Conservation (phyloP, 2,797 vertebrate genomes). For the Acanthiza pusilla region DNA sequence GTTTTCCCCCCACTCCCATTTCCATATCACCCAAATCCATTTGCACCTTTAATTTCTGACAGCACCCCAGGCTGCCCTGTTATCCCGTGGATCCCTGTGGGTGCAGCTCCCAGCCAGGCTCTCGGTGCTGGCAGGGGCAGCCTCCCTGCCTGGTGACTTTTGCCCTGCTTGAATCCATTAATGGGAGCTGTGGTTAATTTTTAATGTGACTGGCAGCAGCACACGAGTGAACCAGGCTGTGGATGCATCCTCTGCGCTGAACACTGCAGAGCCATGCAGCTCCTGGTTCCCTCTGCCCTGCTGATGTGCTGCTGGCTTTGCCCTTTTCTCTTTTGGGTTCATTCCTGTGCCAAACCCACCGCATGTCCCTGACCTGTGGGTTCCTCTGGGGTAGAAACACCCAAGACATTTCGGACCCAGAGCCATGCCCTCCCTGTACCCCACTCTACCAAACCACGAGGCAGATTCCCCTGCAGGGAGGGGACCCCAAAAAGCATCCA, state of each 20-base stretch:
- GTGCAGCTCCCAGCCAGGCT: accelerated
- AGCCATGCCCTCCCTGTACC: not conserved
- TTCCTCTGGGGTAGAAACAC: not conserved
- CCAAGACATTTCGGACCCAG: accelerated
- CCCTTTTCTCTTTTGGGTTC: not conserved
- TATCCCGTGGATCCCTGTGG: not conserved
- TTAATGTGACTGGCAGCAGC: not conserved
- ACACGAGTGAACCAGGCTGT: not conserved
- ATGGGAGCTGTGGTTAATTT: not conserved
- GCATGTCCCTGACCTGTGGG: accelerated
- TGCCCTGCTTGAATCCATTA: not conserved
- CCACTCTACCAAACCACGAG: accelerated
- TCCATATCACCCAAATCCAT: not conserved
- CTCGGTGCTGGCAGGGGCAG: not conserved
- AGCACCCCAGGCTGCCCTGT: not conserved
- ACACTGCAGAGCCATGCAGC: not conserved
- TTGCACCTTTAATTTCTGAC: not conserved
- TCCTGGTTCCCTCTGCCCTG: not conserved
- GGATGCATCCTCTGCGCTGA: not conserved
- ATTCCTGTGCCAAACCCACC: accelerated
- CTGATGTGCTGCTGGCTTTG: not conserved
- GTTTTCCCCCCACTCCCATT: not conserved
- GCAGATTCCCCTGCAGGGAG: accelerated
- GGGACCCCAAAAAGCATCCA: accelerated
- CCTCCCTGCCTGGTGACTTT: not conserved